Evolutionary conservation across 2,888 invertebrate species (phyloP).

Genomic region (Lordiphosa andalusiaca): DNA sequence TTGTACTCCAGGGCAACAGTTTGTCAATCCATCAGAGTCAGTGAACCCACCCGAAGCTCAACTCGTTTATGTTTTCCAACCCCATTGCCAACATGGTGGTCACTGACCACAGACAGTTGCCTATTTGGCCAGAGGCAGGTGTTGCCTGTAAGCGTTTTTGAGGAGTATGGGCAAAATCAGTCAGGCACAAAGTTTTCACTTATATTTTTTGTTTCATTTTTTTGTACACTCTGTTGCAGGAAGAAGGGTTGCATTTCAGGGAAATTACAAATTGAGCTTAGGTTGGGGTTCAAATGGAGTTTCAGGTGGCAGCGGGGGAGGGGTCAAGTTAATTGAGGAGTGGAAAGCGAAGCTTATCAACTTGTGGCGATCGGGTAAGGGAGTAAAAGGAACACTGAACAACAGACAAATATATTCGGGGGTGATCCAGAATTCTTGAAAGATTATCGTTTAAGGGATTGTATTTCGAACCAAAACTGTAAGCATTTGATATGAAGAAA

Average conservation of each 20-base stretch:
- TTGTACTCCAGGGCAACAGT: conserved; percentile 40
- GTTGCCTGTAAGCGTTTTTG: not conserved
- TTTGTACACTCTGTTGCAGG: not conserved
- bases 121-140: conserved; percentile 5
- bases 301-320: not conserved
- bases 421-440: too few relatives aligned
- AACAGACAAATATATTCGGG: too few relatives aligned
- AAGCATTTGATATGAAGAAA: too few relatives aligned
- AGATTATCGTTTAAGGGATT: too few relatives aligned
- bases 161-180: conserved; percentile 13
- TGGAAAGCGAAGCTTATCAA: conserved; percentile 6
- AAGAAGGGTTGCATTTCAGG: conserved; percentile 10
- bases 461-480: too few relatives aligned
- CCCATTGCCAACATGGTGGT: conserved; percentile 5
- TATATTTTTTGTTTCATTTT: too few relatives aligned
- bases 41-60: conserved; percentile 9
- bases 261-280: conserved; percentile 7
- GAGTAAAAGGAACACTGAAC: too few relatives aligned
- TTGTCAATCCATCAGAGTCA: conserved; percentile 49
- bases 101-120: conserved; percentile 37
- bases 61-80: conserved; percentile 5
- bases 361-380: not conserved
- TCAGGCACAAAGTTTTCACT: conserved; percentile 17
- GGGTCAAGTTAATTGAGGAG: not conserved
- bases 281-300: conserved; percentile 6